Evolutionary conservation across 2,888 invertebrate species (phyloP).

Genomic region (Diplolepis rosae): DNA sequence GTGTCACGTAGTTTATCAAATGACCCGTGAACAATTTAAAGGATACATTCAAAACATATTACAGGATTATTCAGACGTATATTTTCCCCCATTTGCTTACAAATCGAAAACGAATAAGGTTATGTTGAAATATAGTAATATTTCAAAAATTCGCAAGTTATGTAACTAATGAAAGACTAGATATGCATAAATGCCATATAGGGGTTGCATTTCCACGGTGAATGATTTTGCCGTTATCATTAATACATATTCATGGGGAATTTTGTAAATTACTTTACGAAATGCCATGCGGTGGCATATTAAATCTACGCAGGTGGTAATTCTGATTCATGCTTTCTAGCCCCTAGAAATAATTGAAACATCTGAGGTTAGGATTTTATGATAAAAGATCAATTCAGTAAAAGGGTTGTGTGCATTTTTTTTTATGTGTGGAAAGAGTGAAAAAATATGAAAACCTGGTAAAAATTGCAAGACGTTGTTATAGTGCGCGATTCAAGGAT

Average conservation of each 20-base stretch:
- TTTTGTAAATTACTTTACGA: constrained; percentile 6
- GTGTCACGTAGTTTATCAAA: no score
- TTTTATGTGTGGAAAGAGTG: background rate
- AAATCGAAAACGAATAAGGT: background rate
- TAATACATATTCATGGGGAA: constrained; percentile 26
- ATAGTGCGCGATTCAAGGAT: background rate
- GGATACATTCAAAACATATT: no score
- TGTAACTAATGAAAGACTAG: background rate
- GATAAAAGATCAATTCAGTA: background rate
- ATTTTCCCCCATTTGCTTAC: background rate
- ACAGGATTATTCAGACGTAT: no score
- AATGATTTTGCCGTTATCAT: constrained; percentile 27
- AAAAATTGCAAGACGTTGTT: background rate
- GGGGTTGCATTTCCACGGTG: constrained; percentile 22
- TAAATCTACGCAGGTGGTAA: constrained; percentile 24
- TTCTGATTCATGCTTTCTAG: constrained; percentile 7
- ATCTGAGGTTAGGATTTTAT: background rate
- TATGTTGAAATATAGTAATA: background rate
- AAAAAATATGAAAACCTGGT: background rate
- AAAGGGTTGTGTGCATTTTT: background rate
- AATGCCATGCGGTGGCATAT: background rate
- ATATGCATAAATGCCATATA: background rate
- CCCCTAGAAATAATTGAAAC: background rate
- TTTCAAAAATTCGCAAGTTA: background rate
- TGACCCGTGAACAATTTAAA: no score